Evolutionary conservation across 1,140 invertebrate species (phyloP).

Genomic region (Pentalonia nigronervosa): DNA sequence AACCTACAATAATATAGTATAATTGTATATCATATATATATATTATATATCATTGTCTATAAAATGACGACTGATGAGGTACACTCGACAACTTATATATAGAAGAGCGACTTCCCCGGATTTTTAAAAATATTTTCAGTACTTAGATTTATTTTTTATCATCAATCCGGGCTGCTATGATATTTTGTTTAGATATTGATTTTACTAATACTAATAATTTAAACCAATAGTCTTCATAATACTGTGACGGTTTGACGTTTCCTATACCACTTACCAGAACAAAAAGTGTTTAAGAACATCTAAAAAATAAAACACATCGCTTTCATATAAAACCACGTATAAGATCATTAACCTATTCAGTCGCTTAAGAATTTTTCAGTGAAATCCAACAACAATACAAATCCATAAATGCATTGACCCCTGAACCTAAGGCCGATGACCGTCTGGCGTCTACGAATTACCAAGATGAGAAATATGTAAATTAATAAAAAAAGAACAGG

Average conservation of each 20-base stretch:
- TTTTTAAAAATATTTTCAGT: not conserved
- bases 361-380: not conserved
- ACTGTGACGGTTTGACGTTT: not conserved
- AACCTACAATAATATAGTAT: too few species aligned
- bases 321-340: not conserved
- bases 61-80: not conserved
- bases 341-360: conserved; percentile 15
- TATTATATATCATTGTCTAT: too few species aligned
- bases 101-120: not conserved
- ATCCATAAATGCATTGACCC: conserved; percentile 20
- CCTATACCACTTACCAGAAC: not conserved
- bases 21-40: too few species aligned
- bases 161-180: not conserved
- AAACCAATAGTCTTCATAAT: not conserved
- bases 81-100: not conserved
- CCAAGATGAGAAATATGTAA: not conserved
- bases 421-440: conserved; percentile 15
- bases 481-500: not conserved
- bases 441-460: not conserved
- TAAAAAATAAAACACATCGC: not conserved
- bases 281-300: not conserved
- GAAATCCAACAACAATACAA: not conserved
- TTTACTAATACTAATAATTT: not conserved
- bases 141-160: not conserved
- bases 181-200: not conserved